These are phyloP conservation scores for Trichonephila clavata DNA, from an alignment of 1,140 invertebrate species.

Conservation along the genomic window DNA sequence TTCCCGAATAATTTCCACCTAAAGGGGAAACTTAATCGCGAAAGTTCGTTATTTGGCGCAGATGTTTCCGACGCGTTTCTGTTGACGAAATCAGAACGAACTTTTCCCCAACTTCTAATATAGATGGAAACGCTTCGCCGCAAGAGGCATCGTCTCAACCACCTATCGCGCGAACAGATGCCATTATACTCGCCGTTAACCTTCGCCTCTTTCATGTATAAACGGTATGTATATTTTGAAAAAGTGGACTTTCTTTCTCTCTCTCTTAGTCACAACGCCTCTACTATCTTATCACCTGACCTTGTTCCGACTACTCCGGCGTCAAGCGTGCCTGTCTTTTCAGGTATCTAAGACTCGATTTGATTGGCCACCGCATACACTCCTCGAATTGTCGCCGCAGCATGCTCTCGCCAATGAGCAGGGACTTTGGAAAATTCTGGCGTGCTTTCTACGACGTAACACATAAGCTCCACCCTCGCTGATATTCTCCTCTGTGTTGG, in stretches of 20 bases:
- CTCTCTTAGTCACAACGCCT: slow-evolving; percentile 57
- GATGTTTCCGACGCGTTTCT: neutral
- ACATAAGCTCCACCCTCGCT: slow-evolving; percentile 70
- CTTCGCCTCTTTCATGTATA: slow-evolving; percentile 35
- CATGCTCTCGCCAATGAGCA: slow-evolving; percentile 40
- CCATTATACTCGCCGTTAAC: slow-evolving; percentile 37
- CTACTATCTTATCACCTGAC: slow-evolving; percentile 76
- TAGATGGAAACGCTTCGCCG: neutral
- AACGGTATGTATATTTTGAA: slow-evolving; percentile 43
- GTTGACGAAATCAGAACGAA: neutral
- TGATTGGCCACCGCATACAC: slow-evolving; percentile 61
- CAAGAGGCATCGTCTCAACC: neutral
- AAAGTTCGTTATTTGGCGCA: too few relatives aligned
- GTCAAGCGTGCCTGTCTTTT: slow-evolving; percentile 48
- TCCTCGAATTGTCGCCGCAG: slow-evolving; percentile 67
- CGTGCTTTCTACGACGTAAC: slow-evolving; percentile 56
- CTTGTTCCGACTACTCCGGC: slow-evolving; percentile 73
- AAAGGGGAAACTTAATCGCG: too few relatives aligned
- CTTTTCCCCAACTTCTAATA: slow-evolving; percentile 8
- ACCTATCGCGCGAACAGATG: slow-evolving; percentile 29
- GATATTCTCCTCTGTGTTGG: slow-evolving; percentile 67
- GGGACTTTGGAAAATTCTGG: slow-evolving; percentile 40
- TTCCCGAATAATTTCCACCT: too few relatives aligned
- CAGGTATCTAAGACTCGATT: slow-evolving; percentile 34
- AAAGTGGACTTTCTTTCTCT: slow-evolving; percentile 72